Evolutionary conservation across 1,140 invertebrate genomes (phyloP), one percentile per base, ranked within the genome.

Genomic region (Agraylea sexmaculata): DNA sequence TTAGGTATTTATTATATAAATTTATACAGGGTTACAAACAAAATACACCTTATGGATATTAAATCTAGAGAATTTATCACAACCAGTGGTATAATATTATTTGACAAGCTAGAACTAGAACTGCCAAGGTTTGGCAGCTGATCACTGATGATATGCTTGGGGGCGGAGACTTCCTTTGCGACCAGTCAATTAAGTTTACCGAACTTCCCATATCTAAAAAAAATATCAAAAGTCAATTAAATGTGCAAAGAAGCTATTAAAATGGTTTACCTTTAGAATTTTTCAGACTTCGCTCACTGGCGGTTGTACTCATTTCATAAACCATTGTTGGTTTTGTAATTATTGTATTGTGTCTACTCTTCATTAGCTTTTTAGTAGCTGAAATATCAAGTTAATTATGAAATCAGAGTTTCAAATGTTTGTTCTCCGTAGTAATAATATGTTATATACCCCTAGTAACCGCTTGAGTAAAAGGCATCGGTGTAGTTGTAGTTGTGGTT

Each of bases 81-180:
- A n/a, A n/a, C n/a, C n/a, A n/a, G n/a, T n/a, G n/a, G n/a, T n/a
- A n/a, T n/a, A n/a, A n/a, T n/a, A n/a, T n/a, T n/a, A n/a, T n/a
- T n/a, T n/a, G n/a, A n/a, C n/a, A n/a, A n/a, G n/a, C n/a, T n/a
- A n/a, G n/a, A n/a, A n/a, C n/a, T n/a, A n/a, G n/a, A n/a, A n/a
- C n/a, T n/a, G n/a, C n/a, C n/a, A n/a, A n/a, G n/a, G n/a, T n/a
- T n/a, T n/a, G n/a, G n/a, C n/a, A n/a, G n/a, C n/a, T n/a, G n/a
- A n/a, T n/a, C n/a, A n/a, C n/a, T n/a, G 41, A 29, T 49, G 47
- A 49, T 49, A 49, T 49, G 47, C 41, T 49, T 40, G 43, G 40
- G 12, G 41, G 29, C 12, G 37, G 20, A 15, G 40, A 33, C 11
- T 49, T 49, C 21, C 40, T 42, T 16, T 45, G 47, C 6, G 47